phyloP scores from a whole-genome alignment of 2,888 invertebrate species.

The Melitaea athalia region DNA sequence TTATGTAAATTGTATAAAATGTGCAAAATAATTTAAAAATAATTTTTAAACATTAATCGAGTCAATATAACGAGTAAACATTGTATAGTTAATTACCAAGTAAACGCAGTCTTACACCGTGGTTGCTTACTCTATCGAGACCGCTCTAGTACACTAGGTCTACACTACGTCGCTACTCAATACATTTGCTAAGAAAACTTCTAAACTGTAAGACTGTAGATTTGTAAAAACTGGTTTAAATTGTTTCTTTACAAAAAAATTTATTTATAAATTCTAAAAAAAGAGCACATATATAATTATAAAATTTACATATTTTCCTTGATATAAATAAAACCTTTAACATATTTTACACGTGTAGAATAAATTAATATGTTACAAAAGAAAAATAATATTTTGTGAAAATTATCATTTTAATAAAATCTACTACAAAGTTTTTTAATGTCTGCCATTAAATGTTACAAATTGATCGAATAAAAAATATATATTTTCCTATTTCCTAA shows the following conservation, averaged over 20 bases:
- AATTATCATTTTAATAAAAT: too few relatives aligned
- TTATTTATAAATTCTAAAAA: background rate
- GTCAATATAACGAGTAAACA: slow-evolving; percentile 64
- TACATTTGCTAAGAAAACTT: slow-evolving; percentile 30
- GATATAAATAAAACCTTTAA: too few relatives aligned
- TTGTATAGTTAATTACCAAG: slow-evolving; percentile 46
- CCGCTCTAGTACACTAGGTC: slow-evolving; percentile 19
- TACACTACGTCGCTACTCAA: slow-evolving; percentile 26
- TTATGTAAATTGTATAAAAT: background rate
- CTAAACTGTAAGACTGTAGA: slow-evolving; percentile 27
- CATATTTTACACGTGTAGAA: too few relatives aligned
- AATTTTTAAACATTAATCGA: slow-evolving; percentile 42
- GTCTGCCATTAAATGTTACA: background rate
- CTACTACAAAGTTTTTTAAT: too few relatives aligned
- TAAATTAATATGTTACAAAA: too few relatives aligned
- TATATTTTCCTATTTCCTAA: background rate
- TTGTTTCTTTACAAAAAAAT: background rate
- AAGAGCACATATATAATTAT: too few relatives aligned
- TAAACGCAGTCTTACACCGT: slow-evolving; percentile 75
- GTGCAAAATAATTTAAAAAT: background rate
- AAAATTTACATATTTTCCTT: too few relatives aligned
- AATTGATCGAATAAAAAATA: background rate
- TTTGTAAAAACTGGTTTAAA: slow-evolving; percentile 17
- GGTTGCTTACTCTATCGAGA: slow-evolving; percentile 31
- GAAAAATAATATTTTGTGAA: too few relatives aligned